Conservation (phyloP, 2,797 vertebrate genomes). For the Enteromius viviparus region DNA sequence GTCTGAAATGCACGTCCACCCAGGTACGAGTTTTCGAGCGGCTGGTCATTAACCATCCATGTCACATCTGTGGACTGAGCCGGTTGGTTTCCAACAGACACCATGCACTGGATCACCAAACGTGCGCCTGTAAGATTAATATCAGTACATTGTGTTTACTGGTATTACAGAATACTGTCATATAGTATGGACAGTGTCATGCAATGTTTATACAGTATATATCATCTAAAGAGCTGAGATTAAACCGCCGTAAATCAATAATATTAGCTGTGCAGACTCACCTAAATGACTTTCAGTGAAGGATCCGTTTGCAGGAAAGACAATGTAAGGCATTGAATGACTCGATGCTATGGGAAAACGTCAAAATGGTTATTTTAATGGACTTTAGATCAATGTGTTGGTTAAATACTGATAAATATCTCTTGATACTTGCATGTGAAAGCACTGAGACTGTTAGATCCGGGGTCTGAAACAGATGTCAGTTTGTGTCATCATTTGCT, state of each 20-base stretch:
- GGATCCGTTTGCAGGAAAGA: slow-evolving; percentile 70
- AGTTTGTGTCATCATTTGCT: not conserved
- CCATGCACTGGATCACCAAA: slow-evolving; percentile 82
- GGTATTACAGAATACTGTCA: no score
- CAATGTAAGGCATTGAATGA: slow-evolving; percentile 64
- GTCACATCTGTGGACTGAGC: slow-evolving; percentile 73
- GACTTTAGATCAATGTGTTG: not conserved
- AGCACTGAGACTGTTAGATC: not conserved
- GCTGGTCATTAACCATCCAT: slow-evolving; percentile 82
- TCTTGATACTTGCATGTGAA: slow-evolving; percentile 20
- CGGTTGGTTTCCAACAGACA: slow-evolving; percentile 74
- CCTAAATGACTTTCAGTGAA: slow-evolving; percentile 67
- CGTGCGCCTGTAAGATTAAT: slow-evolving; percentile 76
- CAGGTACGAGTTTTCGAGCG: slow-evolving; percentile 72
- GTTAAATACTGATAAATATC: not conserved
- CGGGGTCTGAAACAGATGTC: not conserved
- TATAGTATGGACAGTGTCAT: no score
- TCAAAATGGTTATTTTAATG: not conserved
- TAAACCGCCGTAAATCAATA: not conserved
- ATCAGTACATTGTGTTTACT: no score
- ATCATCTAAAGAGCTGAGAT: no score
- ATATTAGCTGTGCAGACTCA: slow-evolving; percentile 54
- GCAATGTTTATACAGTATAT: no score
- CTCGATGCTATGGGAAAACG: slow-evolving; percentile 31
- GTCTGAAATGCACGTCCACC: slow-evolving; percentile 75